Evolutionary conservation across 1,140 invertebrate genomes (phyloP), one percentile per base, ranked within the genome.

Genomic region (Colletes gigas): DNA sequence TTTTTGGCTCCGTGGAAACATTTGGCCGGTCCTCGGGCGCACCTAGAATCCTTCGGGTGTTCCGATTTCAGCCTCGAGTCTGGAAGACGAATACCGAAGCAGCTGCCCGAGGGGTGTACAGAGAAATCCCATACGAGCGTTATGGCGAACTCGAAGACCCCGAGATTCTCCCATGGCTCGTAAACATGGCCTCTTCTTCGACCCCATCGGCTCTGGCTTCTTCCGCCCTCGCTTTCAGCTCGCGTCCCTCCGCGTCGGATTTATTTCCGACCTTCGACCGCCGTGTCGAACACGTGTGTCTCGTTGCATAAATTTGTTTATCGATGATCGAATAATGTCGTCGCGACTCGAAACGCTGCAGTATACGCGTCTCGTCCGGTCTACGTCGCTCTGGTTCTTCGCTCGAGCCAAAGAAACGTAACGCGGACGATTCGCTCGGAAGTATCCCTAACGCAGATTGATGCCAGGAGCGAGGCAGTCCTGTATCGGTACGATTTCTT

Each of bases 41-140:
- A 19, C 57, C 63, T 17, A 65, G 17, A 55, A 69, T 78, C 15
- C 65, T 78, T 50, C 12, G 60, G 59, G 62, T 67, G 62, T 83
- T 74, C 81, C 71, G 71, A 68, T 62, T 82, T 78, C 79, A 78
- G 55, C 70, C 62, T 62, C 57, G 68, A 69, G 74, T 74, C 60
- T 57, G 69, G 47, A 66, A 68, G 30, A 54, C 19, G 60, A 59
- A 71, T 44, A 9, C 50, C 65, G 47, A 66, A 55, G 67, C 57
- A 78, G 73, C 77, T 76, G 74, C 55, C 50, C 30, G 41, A 59
- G 75, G 47, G 78, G 59, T 59, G 63, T 69, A 19, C 2, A 15
- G 59, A 76, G 60, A 74, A 83, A 84, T 74, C 86, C 78, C 65
- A 55, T 78, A 73, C 54, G 76, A 62, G 54, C 83, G 50, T 77